Evolutionary conservation across 2,113 vertebrate species (phyloP).

Genomic region (Platichthys flesus): DNA sequence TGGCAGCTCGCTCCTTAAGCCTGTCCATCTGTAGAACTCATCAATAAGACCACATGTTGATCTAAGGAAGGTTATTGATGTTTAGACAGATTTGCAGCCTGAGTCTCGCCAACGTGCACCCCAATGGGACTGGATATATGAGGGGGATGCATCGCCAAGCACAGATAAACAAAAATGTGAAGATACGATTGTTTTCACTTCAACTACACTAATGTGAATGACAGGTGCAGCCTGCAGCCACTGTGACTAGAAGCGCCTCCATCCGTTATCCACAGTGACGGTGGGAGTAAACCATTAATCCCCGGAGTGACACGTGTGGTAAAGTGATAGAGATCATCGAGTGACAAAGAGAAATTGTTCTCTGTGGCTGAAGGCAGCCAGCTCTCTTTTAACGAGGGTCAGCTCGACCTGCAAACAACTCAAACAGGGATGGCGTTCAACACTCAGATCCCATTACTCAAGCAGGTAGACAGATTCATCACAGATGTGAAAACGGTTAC

Average conservation of each 20-base stretch:
- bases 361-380: slow-evolving; percentile 23
- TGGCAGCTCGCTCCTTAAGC: slow-evolving; percentile 38
- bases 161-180: slow-evolving; percentile 10
- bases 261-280: slow-evolving; percentile 46
- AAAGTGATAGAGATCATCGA: slow-evolving; percentile 59
- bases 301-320: slow-evolving; percentile 42
- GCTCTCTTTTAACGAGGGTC: slow-evolving; percentile 48
- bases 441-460: slow-evolving; percentile 21
- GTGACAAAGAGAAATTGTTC: slow-evolving; percentile 38
- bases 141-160: slow-evolving; percentile 3
- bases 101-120: slow-evolving; percentile 23
- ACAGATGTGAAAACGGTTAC: slow-evolving; percentile 1
- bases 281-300: slow-evolving; percentile 55
- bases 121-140: slow-evolving; percentile 11
- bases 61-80: slow-evolving; percentile 35
- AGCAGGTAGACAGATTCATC: slow-evolving; percentile 23
- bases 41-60: slow-evolving; percentile 51
- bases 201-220: slow-evolving; percentile 53
- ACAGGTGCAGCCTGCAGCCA: slow-evolving; percentile 41
- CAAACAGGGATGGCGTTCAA: slow-evolving; percentile 1
- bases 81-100: slow-evolving; percentile 33
- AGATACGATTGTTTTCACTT: slow-evolving; percentile 19
- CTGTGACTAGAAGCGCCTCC: slow-evolving; percentile 29
- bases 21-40: slow-evolving; percentile 58
- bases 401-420: slow-evolving; percentile 32